These are phyloP conservation scores for Acrobasis repandana DNA, from an alignment of 2,888 invertebrate genomes.

Conservation along the genomic window DNA sequence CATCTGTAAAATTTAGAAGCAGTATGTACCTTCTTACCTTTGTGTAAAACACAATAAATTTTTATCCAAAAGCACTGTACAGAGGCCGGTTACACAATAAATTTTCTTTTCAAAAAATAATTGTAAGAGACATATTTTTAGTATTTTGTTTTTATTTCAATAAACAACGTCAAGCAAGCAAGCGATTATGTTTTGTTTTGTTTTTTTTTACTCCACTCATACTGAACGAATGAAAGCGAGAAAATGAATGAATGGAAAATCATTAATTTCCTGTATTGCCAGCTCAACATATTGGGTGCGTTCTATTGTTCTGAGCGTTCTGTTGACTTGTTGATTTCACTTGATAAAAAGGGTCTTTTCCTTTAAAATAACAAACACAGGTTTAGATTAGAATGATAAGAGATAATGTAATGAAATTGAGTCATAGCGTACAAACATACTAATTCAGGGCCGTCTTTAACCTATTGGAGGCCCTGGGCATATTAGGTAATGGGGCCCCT, in stretches of 20 bases:
- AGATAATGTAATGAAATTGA: too few relatives aligned
- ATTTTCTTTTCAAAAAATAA: slow-evolving; percentile 47
- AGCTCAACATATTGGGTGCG: background rate
- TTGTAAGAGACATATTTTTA: slow-evolving; percentile 47
- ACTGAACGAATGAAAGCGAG: background rate
- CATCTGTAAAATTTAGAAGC: slow-evolving; percentile 11
- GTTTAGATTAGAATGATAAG: too few relatives aligned
- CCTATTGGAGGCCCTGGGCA: too few relatives aligned
- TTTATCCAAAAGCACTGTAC: slow-evolving; percentile 38
- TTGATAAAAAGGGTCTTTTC: too few relatives aligned
- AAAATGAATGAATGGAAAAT: slow-evolving; percentile 4
- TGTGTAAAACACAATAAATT: slow-evolving; percentile 42
- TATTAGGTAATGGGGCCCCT: too few relatives aligned
- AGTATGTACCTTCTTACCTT: slow-evolving; percentile 36
- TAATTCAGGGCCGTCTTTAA: too few relatives aligned
- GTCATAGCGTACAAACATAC: too few relatives aligned
- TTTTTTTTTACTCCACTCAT: background rate
- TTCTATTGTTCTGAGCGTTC: too few relatives aligned
- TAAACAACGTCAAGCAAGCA: slow-evolving; percentile 34
- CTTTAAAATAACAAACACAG: too few relatives aligned
- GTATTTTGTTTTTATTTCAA: slow-evolving; percentile 51
- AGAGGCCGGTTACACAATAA: slow-evolving; percentile 52
- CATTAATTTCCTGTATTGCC: background rate
- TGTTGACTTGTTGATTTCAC: too few relatives aligned
- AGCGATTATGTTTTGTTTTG: slow-evolving; percentile 49